These are phyloP conservation scores for Ceratosolen fusciceps DNA, from an alignment of 1,140 invertebrate genomes.

Conservation along the genomic window DNA sequence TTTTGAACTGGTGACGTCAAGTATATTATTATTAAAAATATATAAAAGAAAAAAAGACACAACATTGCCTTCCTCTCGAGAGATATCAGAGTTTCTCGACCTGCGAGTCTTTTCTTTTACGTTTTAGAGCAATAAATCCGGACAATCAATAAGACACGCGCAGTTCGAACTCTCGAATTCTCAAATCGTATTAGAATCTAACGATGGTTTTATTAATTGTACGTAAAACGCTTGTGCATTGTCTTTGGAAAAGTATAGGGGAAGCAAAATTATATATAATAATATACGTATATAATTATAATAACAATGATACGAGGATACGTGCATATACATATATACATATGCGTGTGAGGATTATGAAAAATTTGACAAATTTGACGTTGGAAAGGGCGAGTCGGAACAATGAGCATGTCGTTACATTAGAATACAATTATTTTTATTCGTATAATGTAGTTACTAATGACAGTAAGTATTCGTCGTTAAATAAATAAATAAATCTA, in stretches of 20 bases:
- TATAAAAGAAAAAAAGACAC: slow-evolving; percentile 58
- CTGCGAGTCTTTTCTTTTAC: slow-evolving; percentile 61
- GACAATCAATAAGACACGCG: slow-evolving; percentile 65
- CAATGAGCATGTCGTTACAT: neutral
- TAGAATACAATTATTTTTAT: neutral
- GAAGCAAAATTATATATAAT: no score
- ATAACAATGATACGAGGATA: no score
- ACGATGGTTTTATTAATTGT: slow-evolving; percentile 55
- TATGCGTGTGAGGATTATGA: no score
- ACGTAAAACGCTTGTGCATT: no score
- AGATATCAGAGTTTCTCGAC: slow-evolving; percentile 56
- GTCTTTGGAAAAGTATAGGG: no score
- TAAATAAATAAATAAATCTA: slow-evolving; percentile 11
- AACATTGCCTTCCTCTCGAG: slow-evolving; percentile 67
- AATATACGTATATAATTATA: no score
- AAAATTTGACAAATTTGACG: no score
- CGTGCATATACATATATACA: no score
- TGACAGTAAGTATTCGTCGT: neutral
- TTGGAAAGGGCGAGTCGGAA: no score
- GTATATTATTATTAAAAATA: slow-evolving; percentile 49
- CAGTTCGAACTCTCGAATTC: slow-evolving; percentile 48
- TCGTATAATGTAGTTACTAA: neutral
- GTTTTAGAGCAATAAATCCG: slow-evolving; percentile 69
- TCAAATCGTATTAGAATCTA: slow-evolving; percentile 52
- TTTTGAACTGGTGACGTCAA: slow-evolving; percentile 44